These are phyloP conservation scores for Euleptes europaea DNA, from an alignment of 2,113 vertebrate genomes.

Conservation along the genomic window DNA sequence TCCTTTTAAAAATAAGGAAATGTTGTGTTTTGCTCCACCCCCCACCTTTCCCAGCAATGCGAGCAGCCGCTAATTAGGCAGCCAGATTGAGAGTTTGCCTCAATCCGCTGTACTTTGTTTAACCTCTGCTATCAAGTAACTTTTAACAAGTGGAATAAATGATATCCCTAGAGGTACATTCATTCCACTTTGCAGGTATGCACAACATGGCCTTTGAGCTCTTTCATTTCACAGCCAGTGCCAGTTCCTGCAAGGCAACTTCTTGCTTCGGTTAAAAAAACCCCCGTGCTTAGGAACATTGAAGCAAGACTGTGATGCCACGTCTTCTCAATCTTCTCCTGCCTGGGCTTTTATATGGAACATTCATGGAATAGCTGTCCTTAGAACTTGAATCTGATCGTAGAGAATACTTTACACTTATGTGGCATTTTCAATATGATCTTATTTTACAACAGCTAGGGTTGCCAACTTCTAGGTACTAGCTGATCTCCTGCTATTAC, in stretches of 20 bases:
- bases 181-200: conserved; percentile 42
- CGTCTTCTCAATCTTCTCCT: no score
- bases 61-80: conserved; percentile 2
- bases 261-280: no score
- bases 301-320: no score
- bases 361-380: no score
- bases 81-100: conserved; percentile 48
- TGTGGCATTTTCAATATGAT: no score
- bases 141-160: conserved; percentile 65
- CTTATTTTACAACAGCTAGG: no score
- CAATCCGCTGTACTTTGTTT: conserved; percentile 45
- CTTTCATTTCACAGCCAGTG: conserved; percentile 42
- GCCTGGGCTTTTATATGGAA: no score
- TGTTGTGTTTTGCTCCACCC: conserved; percentile 21
- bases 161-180: conserved; percentile 58
- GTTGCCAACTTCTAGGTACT: no score
- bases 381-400: no score
- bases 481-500: no score
- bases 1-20: background rate
- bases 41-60: conserved; percentile 24
- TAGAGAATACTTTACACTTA: no score
- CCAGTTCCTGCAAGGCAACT: conserved; percentile 23
- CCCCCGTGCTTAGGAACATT: no score
- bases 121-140: conserved; percentile 61
- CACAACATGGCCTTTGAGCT: conserved; percentile 34